Evolutionary conservation across 2,888 invertebrate species (phyloP).

Genomic region (Hoplodrina blanda): DNA sequence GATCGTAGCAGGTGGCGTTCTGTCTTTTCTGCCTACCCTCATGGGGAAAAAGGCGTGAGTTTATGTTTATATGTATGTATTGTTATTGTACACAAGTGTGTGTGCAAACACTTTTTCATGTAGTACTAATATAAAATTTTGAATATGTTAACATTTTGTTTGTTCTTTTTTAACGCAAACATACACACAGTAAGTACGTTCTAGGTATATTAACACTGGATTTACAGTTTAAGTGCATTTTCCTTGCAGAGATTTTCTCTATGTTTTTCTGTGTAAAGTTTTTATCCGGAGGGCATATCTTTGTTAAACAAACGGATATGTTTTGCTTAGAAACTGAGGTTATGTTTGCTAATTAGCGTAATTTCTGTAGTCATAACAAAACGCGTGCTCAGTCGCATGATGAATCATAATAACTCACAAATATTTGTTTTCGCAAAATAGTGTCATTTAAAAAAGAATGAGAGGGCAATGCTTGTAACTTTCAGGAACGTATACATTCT

Average conservation of each 20-base stretch:
- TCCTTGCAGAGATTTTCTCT: neutral
- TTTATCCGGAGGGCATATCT: conserved; percentile 33
- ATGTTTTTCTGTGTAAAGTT: conserved; percentile 10
- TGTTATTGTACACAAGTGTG: no score
- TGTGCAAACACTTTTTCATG: no score
- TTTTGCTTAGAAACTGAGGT: conserved; percentile 29
- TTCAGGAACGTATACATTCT: no score
- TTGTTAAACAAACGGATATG: conserved; percentile 17
- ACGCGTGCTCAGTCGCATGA: neutral
- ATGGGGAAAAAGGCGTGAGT: no score
- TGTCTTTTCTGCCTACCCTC: no score
- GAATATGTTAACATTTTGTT: neutral
- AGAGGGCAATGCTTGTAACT: no score
- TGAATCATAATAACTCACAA: neutral
- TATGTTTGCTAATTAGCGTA: conserved; percentile 26
- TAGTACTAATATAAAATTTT: neutral
- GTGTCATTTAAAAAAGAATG: no score
- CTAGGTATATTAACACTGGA: neutral
- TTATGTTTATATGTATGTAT: no score
- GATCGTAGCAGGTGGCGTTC: no score
- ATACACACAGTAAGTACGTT: neutral
- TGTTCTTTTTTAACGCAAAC: neutral
- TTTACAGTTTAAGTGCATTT: neutral
- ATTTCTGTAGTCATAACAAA: neutral
- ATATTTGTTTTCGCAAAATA: neutral